phyloP scores from a whole-genome alignment of 1,140 invertebrate genomes.

The Luehdorfia chinensis region DNA sequence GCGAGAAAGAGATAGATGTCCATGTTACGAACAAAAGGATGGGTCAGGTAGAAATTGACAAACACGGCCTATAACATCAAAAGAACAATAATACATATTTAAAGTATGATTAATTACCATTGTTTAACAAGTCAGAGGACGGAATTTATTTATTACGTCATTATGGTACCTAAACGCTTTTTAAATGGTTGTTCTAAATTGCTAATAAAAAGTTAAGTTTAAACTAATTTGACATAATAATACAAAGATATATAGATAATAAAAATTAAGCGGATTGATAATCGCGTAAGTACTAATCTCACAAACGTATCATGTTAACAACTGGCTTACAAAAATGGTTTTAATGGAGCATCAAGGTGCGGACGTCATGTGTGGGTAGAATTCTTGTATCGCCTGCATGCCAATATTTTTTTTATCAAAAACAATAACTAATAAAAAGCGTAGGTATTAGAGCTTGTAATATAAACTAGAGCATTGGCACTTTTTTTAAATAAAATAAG shows the following conservation, averaged over 20 bases:
- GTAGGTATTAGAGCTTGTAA: no score
- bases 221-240: no score
- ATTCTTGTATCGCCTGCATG: conserved; percentile 1
- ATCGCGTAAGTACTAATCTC: conserved; percentile 7
- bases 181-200: conserved; percentile 9
- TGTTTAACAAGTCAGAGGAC: conserved; percentile 16
- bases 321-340: conserved; percentile 11
- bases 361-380: conserved; percentile 15
- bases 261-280: conserved; percentile 15
- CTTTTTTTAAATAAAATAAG: no score
- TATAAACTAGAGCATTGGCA: no score
- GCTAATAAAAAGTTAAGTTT: not conserved
- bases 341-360: conserved; percentile 14
- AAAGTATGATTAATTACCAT: conserved; percentile 21
- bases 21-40: conserved; percentile 44
- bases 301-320: not conserved
- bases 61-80: conserved; percentile 26
- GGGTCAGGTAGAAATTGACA: conserved; percentile 52
- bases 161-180: conserved; percentile 5
- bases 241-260: not conserved
- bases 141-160: conserved; percentile 13
- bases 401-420: not conserved
- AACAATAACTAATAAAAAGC: no score
- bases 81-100: conserved; percentile 23
- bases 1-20: conserved; percentile 38